phyloP scores from a whole-genome alignment of 2,888 invertebrate genomes.

The Luperina nickerlii region DNA sequence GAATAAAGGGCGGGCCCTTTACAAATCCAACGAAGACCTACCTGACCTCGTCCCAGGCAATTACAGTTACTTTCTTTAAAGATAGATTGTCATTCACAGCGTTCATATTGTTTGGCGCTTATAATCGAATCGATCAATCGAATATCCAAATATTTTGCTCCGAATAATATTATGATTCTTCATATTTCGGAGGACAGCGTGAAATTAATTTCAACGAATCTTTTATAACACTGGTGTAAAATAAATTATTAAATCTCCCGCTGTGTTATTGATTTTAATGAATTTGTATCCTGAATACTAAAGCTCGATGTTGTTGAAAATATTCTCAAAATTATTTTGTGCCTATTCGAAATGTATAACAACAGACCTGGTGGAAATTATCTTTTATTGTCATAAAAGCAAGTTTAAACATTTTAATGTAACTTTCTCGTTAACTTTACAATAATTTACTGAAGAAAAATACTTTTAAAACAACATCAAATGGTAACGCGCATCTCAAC shows the following conservation, averaged over 20 bases:
- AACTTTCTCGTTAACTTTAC: neutral
- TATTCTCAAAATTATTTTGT: neutral
- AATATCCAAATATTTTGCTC: constrained; percentile 42
- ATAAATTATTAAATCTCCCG: constrained; percentile 50
- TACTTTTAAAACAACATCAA: constrained; percentile 7
- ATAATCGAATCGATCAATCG: constrained; percentile 33
- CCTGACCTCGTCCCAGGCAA: constrained; percentile 79
- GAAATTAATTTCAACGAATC: constrained; percentile 48
- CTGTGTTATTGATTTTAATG: constrained; percentile 48
- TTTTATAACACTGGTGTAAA: constrained; percentile 32
- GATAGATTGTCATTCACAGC: constrained; percentile 75
- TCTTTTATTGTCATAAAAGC: neutral
- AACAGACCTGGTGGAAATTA: neutral
- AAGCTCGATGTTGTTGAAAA: constrained; percentile 1
- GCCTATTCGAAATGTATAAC: neutral
- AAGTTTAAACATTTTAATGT: neutral
- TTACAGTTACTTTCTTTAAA: constrained; percentile 81
- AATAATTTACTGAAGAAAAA: neutral
- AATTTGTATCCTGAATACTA: constrained; percentile 3
- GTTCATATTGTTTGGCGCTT: constrained; percentile 56
- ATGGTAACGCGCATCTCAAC: neutral
- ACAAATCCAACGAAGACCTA: constrained; percentile 77
- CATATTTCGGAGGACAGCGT: constrained; percentile 8
- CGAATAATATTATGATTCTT: constrained; percentile 48
- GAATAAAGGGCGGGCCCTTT: constrained; percentile 78